Base-by-base conservation (phyloP, 1,140 invertebrate genomes). In the Lucilia cuprina region DNA sequence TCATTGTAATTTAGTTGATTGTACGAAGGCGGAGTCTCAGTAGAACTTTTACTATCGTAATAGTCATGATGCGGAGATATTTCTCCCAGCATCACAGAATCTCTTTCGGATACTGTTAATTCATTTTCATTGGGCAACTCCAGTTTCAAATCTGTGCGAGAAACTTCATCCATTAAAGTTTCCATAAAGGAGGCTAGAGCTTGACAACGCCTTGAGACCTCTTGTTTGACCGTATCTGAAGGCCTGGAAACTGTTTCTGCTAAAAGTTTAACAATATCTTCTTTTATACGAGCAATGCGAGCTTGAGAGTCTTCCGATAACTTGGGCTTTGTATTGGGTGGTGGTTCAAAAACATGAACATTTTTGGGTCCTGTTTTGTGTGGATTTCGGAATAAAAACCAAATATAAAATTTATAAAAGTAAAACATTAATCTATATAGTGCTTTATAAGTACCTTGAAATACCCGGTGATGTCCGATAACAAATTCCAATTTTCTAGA, bases 401-500 rank as follows among this genome's bases (percentile, higher is more conserved):
- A 0, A 49, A 82, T n/a, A 80, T n/a, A 74, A 47, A 12, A 65
- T 49, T 49, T 14, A 49, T 30, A 30, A 30, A 30, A 30, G 1
- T 30, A 30, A 82, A 50, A 7, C n/a, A 25, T 12, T 12, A 10
- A 41, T n/a, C 35, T 19, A 13, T 10, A 5, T n/a, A 10, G 2
- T 17, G 5, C 2, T 12, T 55, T 50, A 65, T 21, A 86, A 85
- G 84, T 84, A 90, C 95, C 93, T 82, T 96, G 95, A 83, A 97
- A 88, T 4, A 99, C 94, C 83, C 94, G 93, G 92, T 99, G 97
- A 87, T 97, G 95, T 84, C 96, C 97, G 87, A 96, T 95, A 78
- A 99, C 94, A 92, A 98, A 98, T 88, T 99, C 98, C 82, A 99
- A 92, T 91, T 96, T 96, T 88, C 94, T 94, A 0, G 96, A 96